These are phyloP conservation scores for Bombus confusus DNA, from an alignment of 1,140 invertebrate genomes.

Conservation along the genomic window DNA sequence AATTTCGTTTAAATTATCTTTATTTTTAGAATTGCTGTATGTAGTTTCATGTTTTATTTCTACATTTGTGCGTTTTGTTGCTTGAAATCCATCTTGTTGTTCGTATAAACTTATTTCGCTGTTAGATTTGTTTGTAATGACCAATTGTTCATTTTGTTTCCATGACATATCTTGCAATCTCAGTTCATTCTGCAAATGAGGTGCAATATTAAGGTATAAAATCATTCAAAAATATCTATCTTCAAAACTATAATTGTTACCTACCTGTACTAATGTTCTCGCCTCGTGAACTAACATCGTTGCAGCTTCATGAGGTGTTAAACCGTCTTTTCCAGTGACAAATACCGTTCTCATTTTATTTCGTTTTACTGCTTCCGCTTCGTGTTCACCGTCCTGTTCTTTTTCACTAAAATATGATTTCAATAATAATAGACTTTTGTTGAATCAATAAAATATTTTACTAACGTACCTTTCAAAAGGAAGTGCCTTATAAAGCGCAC, in stretches of 20 bases:
- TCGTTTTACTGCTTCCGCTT: conserved; percentile 86
- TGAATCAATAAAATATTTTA: conserved; percentile 17
- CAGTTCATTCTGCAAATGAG: conserved; percentile 80
- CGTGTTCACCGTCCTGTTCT: conserved; percentile 87
- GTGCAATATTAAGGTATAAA: conserved; percentile 7
- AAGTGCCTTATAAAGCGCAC: conserved; percentile 89
- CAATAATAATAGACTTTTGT: neutral
- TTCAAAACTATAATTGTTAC: conserved; percentile 71
- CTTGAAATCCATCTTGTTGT: conserved; percentile 10
- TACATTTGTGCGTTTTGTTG: neutral
- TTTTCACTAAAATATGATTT: conserved; percentile 84
- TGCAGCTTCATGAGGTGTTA: conserved; percentile 93
- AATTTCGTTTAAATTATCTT: neutral
- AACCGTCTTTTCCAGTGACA: conserved; percentile 91
- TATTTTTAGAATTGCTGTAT: neutral
- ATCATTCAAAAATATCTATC: conserved; percentile 66
- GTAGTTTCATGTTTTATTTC: neutral
- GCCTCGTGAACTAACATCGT: conserved; percentile 91
- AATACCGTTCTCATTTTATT: conserved; percentile 89
- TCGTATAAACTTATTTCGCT: neutral
- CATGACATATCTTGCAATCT: conserved; percentile 81
- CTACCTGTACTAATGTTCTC: conserved; percentile 85
- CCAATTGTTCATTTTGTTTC: conserved; percentile 67
- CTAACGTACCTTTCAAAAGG: conserved; percentile 89
- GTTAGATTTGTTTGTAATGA: conserved; percentile 10